phyloP scores from a whole-genome alignment of 2,113 vertebrate species.

The Eulemur rufifrons region DNA sequence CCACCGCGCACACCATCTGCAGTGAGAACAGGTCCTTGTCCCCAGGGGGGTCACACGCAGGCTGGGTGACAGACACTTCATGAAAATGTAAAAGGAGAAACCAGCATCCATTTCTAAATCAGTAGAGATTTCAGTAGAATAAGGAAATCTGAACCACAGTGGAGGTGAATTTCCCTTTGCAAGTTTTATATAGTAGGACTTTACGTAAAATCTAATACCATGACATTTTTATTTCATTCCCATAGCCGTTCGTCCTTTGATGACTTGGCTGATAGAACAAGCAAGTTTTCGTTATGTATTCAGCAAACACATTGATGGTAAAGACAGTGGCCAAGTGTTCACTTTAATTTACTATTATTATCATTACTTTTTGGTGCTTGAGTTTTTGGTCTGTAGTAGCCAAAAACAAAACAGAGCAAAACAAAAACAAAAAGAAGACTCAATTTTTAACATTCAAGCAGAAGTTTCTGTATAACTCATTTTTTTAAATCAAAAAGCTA shows the following conservation, averaged over 20 bases:
- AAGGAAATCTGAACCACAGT: constrained; percentile 65
- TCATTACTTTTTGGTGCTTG: constrained; percentile 59
- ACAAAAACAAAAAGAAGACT: background rate
- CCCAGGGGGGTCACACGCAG: constrained; percentile 22
- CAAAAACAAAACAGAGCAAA: constrained; percentile 50
- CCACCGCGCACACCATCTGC: too few species aligned
- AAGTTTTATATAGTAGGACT: constrained; percentile 70
- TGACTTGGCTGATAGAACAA: background rate
- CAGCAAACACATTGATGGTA: constrained; percentile 65
- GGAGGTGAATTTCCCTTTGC: constrained; percentile 70
- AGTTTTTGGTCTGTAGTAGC: constrained; percentile 10
- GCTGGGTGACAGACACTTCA: constrained; percentile 43
- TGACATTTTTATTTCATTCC: background rate
- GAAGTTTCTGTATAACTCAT: background rate
- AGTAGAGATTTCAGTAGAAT: constrained; percentile 64
- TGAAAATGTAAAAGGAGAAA: constrained; percentile 71
- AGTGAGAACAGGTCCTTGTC: background rate
- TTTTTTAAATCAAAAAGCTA: too few species aligned
- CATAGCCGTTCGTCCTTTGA: constrained; percentile 44
- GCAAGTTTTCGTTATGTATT: constrained; percentile 53
- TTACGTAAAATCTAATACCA: constrained; percentile 71
- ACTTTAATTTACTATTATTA: background rate
- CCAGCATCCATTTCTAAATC: constrained; percentile 64
- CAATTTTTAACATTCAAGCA: background rate
- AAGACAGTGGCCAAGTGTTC: constrained; percentile 45